Conservation (phyloP, 2,797 vertebrate species). For the Xiphophorus birchmanni region DNA sequence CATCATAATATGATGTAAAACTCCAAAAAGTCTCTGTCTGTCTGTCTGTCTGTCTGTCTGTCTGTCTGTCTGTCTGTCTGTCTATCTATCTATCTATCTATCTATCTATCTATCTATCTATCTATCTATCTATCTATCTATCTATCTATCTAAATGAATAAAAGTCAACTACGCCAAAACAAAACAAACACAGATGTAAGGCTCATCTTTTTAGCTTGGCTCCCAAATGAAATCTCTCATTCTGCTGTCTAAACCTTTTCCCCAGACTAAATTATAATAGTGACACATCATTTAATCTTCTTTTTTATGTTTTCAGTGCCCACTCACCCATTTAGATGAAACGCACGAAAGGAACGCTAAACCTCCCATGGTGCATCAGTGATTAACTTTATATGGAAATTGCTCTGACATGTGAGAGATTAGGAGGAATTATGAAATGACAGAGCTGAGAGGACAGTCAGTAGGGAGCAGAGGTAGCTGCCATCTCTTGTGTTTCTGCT, state of each 20-base stretch:
- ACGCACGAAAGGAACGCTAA: conserved; percentile 37
- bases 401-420: conserved; percentile 49
- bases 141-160: not conserved
- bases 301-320: conserved; percentile 46
- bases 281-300: conserved; percentile 73
- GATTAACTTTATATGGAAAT: conserved; percentile 57
- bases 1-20: too few relatives aligned
- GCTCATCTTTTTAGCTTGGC: not conserved
- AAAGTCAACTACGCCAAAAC: not conserved
- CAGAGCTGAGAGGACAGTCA: conserved; percentile 12
- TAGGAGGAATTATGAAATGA: conserved; percentile 40
- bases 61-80: not conserved
- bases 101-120: not conserved
- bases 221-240: conserved; percentile 8
- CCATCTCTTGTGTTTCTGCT: not conserved
- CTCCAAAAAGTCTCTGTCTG: too few relatives aligned
- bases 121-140: not conserved
- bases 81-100: not conserved
- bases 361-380: conserved; percentile 32
- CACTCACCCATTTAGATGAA: conserved; percentile 51
- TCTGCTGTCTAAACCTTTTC: conserved; percentile 45
- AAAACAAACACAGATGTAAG: not conserved
- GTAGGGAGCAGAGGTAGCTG: not conserved
- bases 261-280: conserved; percentile 77
- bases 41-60: not conserved